Base-by-base conservation (phyloP, 2,113 vertebrate species). In the Ophiodon elongatus region DNA sequence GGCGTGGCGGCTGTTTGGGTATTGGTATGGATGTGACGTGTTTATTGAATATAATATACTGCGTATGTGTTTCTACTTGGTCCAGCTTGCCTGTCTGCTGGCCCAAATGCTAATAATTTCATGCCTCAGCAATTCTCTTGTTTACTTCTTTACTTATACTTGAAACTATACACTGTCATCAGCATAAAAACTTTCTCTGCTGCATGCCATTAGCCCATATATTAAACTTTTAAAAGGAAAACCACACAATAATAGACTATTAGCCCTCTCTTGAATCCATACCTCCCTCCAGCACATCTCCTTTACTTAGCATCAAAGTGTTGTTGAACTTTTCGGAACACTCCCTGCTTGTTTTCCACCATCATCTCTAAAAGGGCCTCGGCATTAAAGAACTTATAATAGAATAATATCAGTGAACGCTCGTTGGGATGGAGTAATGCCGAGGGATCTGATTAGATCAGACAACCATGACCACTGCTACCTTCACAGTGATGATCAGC, bases 121-220 rank as follows among this genome's bases (percentile, higher is more conserved):
- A 27, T 79, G 79, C 8, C 54, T 89, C 91, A 92, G 91, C 89
- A 83, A 72, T 89, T 90, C 78, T 83, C 50, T n/a, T 90, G 75
- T 90, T 87, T 87, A 79, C 84, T 84, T 73, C 65, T 92, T 85
- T 81, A 80, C 86, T 91, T 73, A 21, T 25, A 72, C 66, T 76
- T 78, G 33, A 86, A 90, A 83, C 76, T 75, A 74, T 82, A 60
- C 74, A 33, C 72, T 57, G 2, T 88, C 87, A 90, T 89, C 87
- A 92, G 88, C 88, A 89, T 79, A 80, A 89, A 90, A 86, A 87
- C 78, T 86, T 84, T 45, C 39, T 73, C 1, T 9, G 37, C 85
- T 76, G 83, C 65, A 83, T 89, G 45, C 60, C 83, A 84, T 89
- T 86, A 89, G 73, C 87, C 87, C 73, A 76, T 15, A 70, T 78